phyloP scores from a whole-genome alignment of 2,797 vertebrate species.

The Gymnoscopelus microlampas region DNA sequence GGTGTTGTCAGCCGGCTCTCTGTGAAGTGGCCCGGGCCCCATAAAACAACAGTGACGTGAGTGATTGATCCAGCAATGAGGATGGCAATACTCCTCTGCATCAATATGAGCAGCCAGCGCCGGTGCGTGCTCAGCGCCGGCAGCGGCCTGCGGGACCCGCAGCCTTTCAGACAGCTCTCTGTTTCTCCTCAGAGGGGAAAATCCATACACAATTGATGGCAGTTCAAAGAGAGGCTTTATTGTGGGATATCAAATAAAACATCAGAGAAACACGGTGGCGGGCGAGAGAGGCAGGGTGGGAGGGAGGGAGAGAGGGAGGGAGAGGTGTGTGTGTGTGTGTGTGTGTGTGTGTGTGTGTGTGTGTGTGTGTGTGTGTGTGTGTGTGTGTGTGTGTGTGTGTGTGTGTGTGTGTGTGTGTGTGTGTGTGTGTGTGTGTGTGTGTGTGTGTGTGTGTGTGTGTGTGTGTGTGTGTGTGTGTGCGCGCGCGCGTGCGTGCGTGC shows the following conservation, averaged over 20 bases:
- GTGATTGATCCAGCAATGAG: conserved; percentile 84
- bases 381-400: conserved; percentile 50
- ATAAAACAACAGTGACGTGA: conserved; percentile 83
- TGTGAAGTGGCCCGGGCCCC: conserved; percentile 79
- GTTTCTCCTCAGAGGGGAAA: conserved; percentile 83
- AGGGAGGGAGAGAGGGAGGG: conserved; percentile 66
- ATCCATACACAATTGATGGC: conserved; percentile 85
- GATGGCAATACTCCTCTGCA: conserved; percentile 83
- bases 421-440: no score
- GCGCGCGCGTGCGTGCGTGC: conserved; percentile 56
- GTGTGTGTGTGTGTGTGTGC: conserved; percentile 37
- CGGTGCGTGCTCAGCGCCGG: not conserved
- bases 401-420: conserved; percentile 17
- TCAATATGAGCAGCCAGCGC: conserved; percentile 74
- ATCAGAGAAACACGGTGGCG: conserved; percentile 79
- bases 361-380: conserved; percentile 1
- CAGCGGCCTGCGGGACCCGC: conserved; percentile 80
- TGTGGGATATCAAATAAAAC: conserved; percentile 85
- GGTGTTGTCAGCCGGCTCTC: conserved; percentile 81
- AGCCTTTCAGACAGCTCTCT: conserved; percentile 83
- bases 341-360: conserved; percentile 63
- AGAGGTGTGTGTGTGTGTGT: conserved; percentile 7
- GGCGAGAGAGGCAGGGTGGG: conserved; percentile 47
- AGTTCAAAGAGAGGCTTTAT: conserved; percentile 84
- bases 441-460: no score